phyloP scores from a whole-genome alignment of 2,113 vertebrate genomes.

The Prochilodus magdalenae region DNA sequence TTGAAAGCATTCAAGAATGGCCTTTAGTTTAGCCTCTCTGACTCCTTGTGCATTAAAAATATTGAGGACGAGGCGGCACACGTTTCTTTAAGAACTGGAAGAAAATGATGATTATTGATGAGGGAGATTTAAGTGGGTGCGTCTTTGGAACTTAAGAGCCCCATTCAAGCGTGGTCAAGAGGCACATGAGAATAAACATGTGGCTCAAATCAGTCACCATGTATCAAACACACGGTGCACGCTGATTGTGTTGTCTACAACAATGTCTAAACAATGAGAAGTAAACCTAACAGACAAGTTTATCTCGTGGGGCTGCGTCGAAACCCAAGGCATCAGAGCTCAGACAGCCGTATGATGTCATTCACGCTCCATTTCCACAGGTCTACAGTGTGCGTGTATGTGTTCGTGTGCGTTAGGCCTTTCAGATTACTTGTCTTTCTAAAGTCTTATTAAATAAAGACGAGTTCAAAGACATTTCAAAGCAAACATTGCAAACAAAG shows the following conservation, averaged over 20 bases:
- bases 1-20: constrained; percentile 26
- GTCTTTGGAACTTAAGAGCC: not conserved
- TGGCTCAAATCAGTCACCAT: constrained; percentile 32
- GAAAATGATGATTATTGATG: not conserved
- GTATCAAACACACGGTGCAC: not conserved
- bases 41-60: not conserved
- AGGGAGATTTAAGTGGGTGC: not conserved
- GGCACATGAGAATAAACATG: constrained; percentile 15
- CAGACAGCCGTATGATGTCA: constrained; percentile 72
- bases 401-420: constrained; percentile 5
- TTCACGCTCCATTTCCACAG: constrained; percentile 72
- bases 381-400: constrained; percentile 41
- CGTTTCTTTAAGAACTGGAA: not conserved
- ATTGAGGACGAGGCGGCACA: not conserved
- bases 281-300: constrained; percentile 31
- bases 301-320: constrained; percentile 44
- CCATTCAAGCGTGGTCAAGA: not conserved
- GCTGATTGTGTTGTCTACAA: constrained; percentile 16
- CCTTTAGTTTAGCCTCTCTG: not conserved
- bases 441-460: no score
- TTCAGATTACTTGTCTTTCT: no score
- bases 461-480: no score
- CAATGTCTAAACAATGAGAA: constrained; percentile 16
- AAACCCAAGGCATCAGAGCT: constrained; percentile 67
- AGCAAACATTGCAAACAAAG: no score